Base-by-base conservation (phyloP, 2,888 invertebrate genomes). In the Cantharis nigra region DNA sequence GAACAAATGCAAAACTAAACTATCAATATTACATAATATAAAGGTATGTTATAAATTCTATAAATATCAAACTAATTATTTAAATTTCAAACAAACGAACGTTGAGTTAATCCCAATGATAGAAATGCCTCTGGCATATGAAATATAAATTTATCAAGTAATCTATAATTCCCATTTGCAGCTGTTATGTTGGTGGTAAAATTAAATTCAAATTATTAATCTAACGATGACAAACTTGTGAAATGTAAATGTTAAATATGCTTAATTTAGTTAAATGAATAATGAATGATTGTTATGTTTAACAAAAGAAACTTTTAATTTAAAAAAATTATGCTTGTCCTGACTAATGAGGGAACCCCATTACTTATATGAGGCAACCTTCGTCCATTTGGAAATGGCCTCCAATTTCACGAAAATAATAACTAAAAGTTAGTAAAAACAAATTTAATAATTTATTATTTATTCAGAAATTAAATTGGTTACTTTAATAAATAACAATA, bases 81-180 rank as follows among this genome's bases (percentile, higher is more conserved):
- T 49, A 49, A 49, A 49, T 49, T n/a, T 49, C 65, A 67, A 67
- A 67, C 65, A 23, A 67, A 67, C 23, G 65, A 33, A 70, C 49
- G 70, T 62, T 62, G 62, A 20, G 49, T 70, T 49, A 70, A 70
- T 62, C 13, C 20, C 20, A 70, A 70, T 49, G 49, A 62, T 23
- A 70, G 13, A 33, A 62, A 20, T 20, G 49, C 70, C 62, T 20
- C 18, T 18, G 49, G 70, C 70, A 70, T 18, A 62, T 70, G 33
- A 70, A 70, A 70, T 49, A 70, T 49, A 62, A 70, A 70, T 70
- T 70, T 70, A 70, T 70, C 70, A 62, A 70, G 23, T 70, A 70
- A 70, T 62, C 70, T 62, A 70, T 62, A 33, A 18, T 33, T 23
- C 65, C 18, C n/a, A 70, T 49, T 69, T 70, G 49, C 49, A 33